Evolutionary conservation across 2,113 vertebrate species (phyloP).

Genomic region (Herpetotheres cachinnans): DNA sequence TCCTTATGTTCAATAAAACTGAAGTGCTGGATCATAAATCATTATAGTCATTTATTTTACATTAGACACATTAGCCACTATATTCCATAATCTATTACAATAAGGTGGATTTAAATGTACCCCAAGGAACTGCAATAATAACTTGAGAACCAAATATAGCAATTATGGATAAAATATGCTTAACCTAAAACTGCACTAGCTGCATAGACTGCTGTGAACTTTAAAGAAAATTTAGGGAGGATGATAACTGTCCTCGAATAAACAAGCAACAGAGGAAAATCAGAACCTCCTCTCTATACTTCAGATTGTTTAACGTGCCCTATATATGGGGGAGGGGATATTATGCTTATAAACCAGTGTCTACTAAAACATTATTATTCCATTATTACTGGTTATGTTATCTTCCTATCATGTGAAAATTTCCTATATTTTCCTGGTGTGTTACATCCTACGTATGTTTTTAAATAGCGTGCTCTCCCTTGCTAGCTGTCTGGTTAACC

Average conservation of each 20-base stretch:
- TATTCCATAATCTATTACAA: constrained; percentile 88
- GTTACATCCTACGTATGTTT: not conserved
- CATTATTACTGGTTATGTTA: not conserved
- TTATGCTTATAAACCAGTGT: not conserved
- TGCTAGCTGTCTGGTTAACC: not conserved
- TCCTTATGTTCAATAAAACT: constrained; percentile 89
- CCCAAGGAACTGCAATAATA: constrained; percentile 86
- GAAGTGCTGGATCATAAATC: constrained; percentile 86
- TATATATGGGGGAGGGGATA: not conserved
- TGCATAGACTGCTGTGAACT: constrained; percentile 76
- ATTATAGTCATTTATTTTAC: constrained; percentile 85
- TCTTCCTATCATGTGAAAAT: not conserved
- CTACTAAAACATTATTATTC: constrained; percentile 15
- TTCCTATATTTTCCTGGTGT: not conserved
- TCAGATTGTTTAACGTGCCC: not conserved
- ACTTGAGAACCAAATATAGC: constrained; percentile 85
- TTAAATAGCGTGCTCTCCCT: not conserved
- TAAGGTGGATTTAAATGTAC: constrained; percentile 88
- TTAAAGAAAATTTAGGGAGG: constrained; percentile 70
- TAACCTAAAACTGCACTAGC: constrained; percentile 81
- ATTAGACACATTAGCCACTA: constrained; percentile 87
- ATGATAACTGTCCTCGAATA: constrained; percentile 57
- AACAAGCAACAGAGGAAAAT: constrained; percentile 30
- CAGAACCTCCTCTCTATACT: not conserved
- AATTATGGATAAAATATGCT: constrained; percentile 86